These are phyloP conservation scores for Drosophila helvetica DNA, from an alignment of 2,888 invertebrate genomes.

Conservation along the genomic window DNA sequence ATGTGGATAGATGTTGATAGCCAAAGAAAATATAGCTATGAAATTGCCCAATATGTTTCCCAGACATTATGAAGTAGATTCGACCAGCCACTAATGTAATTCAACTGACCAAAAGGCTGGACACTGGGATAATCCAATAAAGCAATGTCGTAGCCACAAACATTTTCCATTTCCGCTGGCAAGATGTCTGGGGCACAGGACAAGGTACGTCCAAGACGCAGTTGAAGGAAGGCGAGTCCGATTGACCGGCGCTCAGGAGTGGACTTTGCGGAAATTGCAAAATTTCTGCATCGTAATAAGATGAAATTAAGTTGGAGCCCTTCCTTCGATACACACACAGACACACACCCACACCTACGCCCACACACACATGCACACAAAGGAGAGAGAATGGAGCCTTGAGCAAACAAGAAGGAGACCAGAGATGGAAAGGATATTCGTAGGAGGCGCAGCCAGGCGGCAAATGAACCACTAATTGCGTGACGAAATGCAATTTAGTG, in stretches of 20 bases:
- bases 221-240: slow-evolving; percentile 1
- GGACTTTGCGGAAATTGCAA: slow-evolving; percentile 72
- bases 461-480: slow-evolving; percentile 83
- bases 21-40: too few relatives aligned
- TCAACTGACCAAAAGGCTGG: slow-evolving; percentile 34
- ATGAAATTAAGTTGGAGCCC: slow-evolving; percentile 72
- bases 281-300: slow-evolving; percentile 79
- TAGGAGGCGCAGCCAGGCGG: slow-evolving; percentile 65
- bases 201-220: slow-evolving; percentile 15
- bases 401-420: slow-evolving; percentile 19
- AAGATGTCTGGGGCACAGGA: slow-evolving; percentile 28
- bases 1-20: too few relatives aligned
- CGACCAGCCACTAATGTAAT: slow-evolving; percentile 18
- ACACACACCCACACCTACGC: slow-evolving; percentile 42
- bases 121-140: slow-evolving; percentile 37
- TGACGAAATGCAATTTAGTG: slow-evolving; percentile 83
- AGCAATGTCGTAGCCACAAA: slow-evolving; percentile 39
- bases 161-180: slow-evolving; percentile 70
- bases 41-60: neutral
- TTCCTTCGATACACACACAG: slow-evolving; percentile 54
- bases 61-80: neutral
- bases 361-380: neutral
- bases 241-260: slow-evolving; percentile 44
- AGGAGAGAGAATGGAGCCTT: slow-evolving; percentile 23
- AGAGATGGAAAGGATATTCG: slow-evolving; percentile 25